A percentile compares a stretch with the other conserved stretches of the same genome.
These are phyloP conservation scores for Umimayanthus chanpuru DNA, from an alignment of 92 coral and sea anemone species.

Conservation along the genomic window DNA sequence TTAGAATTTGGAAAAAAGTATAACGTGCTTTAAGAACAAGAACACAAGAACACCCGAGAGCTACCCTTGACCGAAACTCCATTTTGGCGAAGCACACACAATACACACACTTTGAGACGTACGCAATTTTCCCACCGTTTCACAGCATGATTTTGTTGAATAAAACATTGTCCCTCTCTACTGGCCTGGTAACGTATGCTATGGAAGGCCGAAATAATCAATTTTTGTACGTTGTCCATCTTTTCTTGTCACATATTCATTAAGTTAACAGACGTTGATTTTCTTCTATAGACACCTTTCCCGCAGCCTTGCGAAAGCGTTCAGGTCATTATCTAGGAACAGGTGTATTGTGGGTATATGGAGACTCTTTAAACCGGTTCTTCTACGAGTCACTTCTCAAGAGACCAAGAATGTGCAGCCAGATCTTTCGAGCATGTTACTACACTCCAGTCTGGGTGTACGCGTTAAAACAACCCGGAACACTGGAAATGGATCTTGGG, in stretches of 20 bases:
- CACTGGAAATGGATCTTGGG: constrained; percentile 63
- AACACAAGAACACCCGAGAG: no score
- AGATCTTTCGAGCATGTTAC: constrained; percentile 67
- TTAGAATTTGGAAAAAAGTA: no score
- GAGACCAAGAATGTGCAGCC: constrained; percentile 48
- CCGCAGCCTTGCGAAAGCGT: constrained; percentile 37
- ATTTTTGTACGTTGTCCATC: not conserved
- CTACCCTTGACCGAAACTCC: no score
- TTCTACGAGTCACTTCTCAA: constrained; percentile 62
- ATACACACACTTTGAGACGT: no score
- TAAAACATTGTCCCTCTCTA: no score
- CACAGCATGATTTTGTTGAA: no score
- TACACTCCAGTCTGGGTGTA: constrained; percentile 79
- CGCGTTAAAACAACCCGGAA: constrained; percentile 35
- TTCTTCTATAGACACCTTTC: constrained; percentile 10
- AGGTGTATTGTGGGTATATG: constrained; percentile 80
- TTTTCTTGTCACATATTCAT: no score
- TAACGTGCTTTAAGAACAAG: no score
- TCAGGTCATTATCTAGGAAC: constrained; percentile 63
- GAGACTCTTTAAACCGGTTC: constrained; percentile 71
- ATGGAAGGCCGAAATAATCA: not conserved
- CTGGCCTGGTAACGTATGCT: not conserved
- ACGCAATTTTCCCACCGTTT: no score
- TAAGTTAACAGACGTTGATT: not conserved
- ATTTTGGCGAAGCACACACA: no score